These are phyloP conservation scores for Acronicta aceris DNA, from an alignment of 2,888 invertebrate genomes.

Conservation along the genomic window DNA sequence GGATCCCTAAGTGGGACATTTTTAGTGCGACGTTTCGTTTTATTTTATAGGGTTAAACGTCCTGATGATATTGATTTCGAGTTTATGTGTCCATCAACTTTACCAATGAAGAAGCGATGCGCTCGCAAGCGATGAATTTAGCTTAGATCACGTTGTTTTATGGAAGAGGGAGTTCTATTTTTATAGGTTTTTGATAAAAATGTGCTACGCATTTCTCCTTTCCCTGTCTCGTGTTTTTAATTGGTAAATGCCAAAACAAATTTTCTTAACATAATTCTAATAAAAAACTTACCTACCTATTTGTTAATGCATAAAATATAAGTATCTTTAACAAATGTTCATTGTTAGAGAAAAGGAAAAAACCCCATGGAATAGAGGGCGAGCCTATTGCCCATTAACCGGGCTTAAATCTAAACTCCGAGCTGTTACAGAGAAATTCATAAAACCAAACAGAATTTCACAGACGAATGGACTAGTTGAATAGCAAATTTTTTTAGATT, in stretches of 20 bases:
- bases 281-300: too few relatives aligned
- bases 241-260: not conserved
- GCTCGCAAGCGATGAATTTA: not conserved
- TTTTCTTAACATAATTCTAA: not conserved
- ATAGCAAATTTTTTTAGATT: too few relatives aligned
- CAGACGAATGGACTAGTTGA: too few relatives aligned
- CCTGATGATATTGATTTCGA: constrained; percentile 3
- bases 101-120: too few relatives aligned
- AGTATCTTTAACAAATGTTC: too few relatives aligned
- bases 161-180: not conserved
- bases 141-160: not conserved
- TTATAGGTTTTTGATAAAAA: too few relatives aligned
- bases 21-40: constrained; percentile 17
- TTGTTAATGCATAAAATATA: too few relatives aligned
- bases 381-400: too few relatives aligned
- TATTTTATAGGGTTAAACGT: constrained; percentile 10
- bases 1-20: constrained; percentile 41
- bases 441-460: too few relatives aligned
- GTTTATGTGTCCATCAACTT: not conserved
- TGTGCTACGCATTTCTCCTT: not conserved
- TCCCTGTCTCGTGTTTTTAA: not conserved
- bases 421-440: too few relatives aligned
- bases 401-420: too few relatives aligned
- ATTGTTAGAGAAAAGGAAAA: not conserved
- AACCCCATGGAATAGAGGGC: too few relatives aligned